phyloP scores from a whole-genome alignment of 2,888 invertebrate species.

The Hofmannophila pseudospretella region DNA sequence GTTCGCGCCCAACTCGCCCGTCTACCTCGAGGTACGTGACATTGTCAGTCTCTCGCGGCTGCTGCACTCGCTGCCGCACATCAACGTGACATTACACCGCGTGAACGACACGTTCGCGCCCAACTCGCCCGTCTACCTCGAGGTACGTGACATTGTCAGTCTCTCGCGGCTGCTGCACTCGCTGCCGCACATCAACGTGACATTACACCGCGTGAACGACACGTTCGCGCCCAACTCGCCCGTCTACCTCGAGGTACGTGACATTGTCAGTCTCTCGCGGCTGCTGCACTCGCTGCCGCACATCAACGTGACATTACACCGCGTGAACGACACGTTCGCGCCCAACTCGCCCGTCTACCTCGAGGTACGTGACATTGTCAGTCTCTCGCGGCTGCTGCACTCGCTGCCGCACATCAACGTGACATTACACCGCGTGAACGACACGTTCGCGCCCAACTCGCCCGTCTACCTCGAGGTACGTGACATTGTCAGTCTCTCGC shows the following conservation, averaged over 20 bases:
- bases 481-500: background rate
- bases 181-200: slow-evolving; percentile 95
- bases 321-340: slow-evolving; percentile 94
- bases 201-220: slow-evolving; percentile 92
- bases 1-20: slow-evolving; percentile 92
- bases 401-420: slow-evolving; percentile 95
- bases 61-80: slow-evolving; percentile 93
- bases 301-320: slow-evolving; percentile 92
- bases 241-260: slow-evolving; percentile 91
- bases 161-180: slow-evolving; percentile 92
- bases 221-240: slow-evolving; percentile 94
- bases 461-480: slow-evolving; percentile 92
- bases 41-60: slow-evolving; percentile 83
- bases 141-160: slow-evolving; percentile 79
- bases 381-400: slow-evolving; percentile 92
- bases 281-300: slow-evolving; percentile 94
- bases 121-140: slow-evolving; percentile 91
- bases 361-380: slow-evolving; percentile 80
- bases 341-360: slow-evolving; percentile 93
- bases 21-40: slow-evolving; percentile 91
- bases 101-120: slow-evolving; percentile 96
- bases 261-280: slow-evolving; percentile 81
- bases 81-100: slow-evolving; percentile 92
- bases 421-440: slow-evolving; percentile 92
- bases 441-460: slow-evolving; percentile 93